Conservation (phyloP, 2,888 invertebrate species). For the Melinaea menophilus region DNA sequence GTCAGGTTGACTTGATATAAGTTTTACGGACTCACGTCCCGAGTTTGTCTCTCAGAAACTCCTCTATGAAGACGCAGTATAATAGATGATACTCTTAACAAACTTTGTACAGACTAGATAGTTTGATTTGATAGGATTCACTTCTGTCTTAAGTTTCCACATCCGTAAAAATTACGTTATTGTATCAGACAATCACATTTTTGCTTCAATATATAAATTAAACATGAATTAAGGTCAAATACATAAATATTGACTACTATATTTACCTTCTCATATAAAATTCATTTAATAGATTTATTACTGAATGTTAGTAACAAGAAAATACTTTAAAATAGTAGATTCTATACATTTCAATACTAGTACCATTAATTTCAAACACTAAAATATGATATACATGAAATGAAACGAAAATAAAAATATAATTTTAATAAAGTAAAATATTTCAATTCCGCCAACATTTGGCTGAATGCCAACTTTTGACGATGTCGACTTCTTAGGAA, state of each 20-base stretch:
- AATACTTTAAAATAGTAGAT: no score
- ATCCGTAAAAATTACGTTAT: not conserved
- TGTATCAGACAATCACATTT: no score
- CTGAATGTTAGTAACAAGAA: no score
- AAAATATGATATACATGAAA: not conserved
- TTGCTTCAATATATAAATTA: no score
- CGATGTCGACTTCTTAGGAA: conserved; percentile 7
- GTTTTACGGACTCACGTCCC: conserved; percentile 30
- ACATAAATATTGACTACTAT: no score
- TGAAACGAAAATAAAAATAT: conserved; percentile 2
- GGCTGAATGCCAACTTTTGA: conserved; percentile 1
- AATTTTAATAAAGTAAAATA: conserved; percentile 7
- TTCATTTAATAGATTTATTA: no score
- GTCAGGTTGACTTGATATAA: conserved; percentile 26
- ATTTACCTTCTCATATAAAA: no score
- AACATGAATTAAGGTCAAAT: no score
- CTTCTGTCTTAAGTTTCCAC: conserved; percentile 16
- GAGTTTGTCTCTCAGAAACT: conserved; percentile 26
- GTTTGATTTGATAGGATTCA: conserved; percentile 28
- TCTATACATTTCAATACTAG: no score
- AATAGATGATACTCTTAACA: conserved; percentile 31
- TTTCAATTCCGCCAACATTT: conserved; percentile 6
- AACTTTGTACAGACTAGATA: conserved; percentile 21
- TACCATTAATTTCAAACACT: no score
- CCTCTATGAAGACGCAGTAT: conserved; percentile 21